Percentiles rank a stretch among this genome's conserved stretches.
Evolutionary conservation across 2,888 invertebrate genomes (phyloP).

Genomic region (Fragum sueziense): DNA sequence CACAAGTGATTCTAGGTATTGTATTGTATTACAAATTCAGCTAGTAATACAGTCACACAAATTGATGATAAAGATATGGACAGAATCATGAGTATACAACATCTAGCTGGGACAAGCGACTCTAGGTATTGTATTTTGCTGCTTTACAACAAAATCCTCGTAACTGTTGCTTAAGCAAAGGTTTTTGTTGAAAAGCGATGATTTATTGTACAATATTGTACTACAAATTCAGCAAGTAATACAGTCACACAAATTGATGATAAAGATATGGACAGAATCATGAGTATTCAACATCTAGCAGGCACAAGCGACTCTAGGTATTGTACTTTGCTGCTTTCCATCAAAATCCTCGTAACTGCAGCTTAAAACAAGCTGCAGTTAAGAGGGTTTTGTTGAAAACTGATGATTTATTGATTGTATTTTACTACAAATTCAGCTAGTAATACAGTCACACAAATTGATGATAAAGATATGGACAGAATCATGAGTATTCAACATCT

Average conservation of each 20-base stretch:
- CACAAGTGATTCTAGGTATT: conserved; percentile 60
- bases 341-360: too few species aligned
- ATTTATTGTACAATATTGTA: too few species aligned
- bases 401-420: too few species aligned
- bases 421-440: too few species aligned
- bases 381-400: too few species aligned
- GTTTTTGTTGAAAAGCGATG: too few species aligned
- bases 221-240: conserved; percentile 76
- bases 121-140: conserved; percentile 44
- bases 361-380: too few species aligned
- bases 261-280: conserved; percentile 68
- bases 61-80: conserved; percentile 73
- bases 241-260: conserved; percentile 72
- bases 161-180: too few species aligned
- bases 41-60: conserved; percentile 72
- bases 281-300: conserved; percentile 67
- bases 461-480: conserved; percentile 69
- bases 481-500: conserved; percentile 70
- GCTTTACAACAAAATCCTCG: too few species aligned
- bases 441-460: conserved; percentile 70
- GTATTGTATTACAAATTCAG: too few species aligned
- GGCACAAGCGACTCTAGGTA: conserved; percentile 62
- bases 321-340: too few species aligned
- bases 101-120: conserved; percentile 63
- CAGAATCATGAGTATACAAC: conserved; percentile 68